These are phyloP conservation scores for Platycnemis pennipes DNA, from an alignment of 2,888 invertebrate genomes.

Conservation along the genomic window DNA sequence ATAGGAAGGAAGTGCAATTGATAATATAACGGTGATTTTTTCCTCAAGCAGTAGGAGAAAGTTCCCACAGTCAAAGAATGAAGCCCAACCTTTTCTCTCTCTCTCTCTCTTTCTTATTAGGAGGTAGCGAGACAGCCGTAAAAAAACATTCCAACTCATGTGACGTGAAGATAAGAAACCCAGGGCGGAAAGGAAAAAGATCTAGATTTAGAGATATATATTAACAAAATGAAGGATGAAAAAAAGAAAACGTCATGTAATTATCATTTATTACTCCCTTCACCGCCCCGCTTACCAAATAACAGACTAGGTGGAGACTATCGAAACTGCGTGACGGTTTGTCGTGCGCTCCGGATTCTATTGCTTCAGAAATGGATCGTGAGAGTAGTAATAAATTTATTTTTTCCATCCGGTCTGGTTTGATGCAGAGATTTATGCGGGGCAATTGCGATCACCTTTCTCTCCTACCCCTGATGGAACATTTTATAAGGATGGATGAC, in stretches of 20 bases:
- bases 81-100: background rate
- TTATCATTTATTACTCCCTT: conserved; percentile 48
- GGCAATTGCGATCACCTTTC: conserved; percentile 30
- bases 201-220: conserved; percentile 11
- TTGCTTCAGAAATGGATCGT: conserved; percentile 57
- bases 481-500: conserved; percentile 11
- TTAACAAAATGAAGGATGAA: conserved; percentile 16
- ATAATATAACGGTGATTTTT: background rate
- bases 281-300: conserved; percentile 47
- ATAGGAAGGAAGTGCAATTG: background rate
- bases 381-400: conserved; percentile 15
- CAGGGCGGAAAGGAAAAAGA: background rate
- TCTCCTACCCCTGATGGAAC: background rate
- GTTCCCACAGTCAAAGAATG: background rate
- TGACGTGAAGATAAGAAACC: background rate
- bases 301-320: background rate
- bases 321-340: conserved; percentile 15
- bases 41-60: background rate
- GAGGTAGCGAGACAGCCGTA: background rate
- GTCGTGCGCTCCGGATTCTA: conserved; percentile 34
- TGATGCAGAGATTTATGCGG: conserved; percentile 40
- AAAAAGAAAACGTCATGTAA: background rate
- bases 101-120: no score
- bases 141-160: background rate
- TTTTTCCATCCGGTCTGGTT: conserved; percentile 38